phyloP scores from a whole-genome alignment of 2,797 vertebrate genomes.

The Macroramphosus scolopax region DNA sequence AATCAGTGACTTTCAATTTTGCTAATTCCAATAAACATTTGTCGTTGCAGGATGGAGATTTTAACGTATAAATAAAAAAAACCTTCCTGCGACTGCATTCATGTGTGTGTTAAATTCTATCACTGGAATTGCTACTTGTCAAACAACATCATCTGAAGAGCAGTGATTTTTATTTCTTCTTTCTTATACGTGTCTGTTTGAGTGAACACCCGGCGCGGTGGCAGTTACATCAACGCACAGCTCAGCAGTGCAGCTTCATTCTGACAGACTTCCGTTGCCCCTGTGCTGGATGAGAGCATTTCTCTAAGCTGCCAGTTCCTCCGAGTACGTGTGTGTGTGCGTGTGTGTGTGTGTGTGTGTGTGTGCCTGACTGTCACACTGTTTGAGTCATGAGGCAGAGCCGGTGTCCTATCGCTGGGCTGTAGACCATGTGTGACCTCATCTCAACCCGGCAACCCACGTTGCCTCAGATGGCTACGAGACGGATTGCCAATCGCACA shows the following conservation, averaged over 20 bases:
- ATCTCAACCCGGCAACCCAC: conserved; percentile 63
- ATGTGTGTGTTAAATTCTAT: conserved; percentile 23
- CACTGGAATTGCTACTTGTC: conserved; percentile 17
- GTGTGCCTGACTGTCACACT: conserved; percentile 15
- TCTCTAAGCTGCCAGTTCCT: conserved; percentile 50
- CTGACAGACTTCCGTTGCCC: conserved; percentile 55
- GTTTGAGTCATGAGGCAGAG: conserved; percentile 41
- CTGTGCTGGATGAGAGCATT: conserved; percentile 61
- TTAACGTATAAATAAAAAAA: conserved; percentile 26
- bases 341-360: conserved; percentile 17
- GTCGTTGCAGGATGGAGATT: conserved; percentile 9
- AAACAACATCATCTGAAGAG: conserved; percentile 17
- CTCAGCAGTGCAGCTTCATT: conserved; percentile 55
- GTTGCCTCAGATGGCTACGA: conserved; percentile 40
- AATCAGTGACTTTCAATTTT: conserved; percentile 46
- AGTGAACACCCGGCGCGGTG: conserved; percentile 35
- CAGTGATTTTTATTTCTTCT: neutral
- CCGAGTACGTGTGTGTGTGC: conserved; percentile 18
- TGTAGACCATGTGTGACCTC: conserved; percentile 62
- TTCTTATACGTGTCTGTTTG: conserved; percentile 11
- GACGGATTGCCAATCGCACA: conserved; percentile 33
- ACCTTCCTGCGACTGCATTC: conserved; percentile 36
- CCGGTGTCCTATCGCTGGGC: conserved; percentile 36
- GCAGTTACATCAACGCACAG: conserved; percentile 38
- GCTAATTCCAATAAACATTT: conserved; percentile 35